These are phyloP conservation scores for Hylomyscus alleni DNA, from an alignment of 2,797 vertebrate species.

Conservation along the genomic window DNA sequence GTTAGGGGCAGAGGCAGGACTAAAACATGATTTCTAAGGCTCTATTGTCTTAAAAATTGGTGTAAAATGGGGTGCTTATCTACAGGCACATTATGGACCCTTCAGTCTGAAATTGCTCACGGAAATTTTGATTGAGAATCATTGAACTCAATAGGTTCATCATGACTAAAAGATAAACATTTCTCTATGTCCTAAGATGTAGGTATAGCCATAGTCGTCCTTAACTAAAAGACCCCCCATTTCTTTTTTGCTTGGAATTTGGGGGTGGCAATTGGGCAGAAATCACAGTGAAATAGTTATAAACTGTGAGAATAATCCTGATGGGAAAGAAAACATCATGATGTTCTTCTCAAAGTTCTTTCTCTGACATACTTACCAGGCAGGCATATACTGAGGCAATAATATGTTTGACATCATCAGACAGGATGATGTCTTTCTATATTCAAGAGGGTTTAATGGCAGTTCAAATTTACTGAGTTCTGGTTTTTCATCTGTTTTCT, in stretches of 20 bases:
- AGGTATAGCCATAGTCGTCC: constrained; percentile 28
- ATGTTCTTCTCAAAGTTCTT: not conserved
- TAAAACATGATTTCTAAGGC: constrained; percentile 52
- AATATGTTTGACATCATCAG: not conserved
- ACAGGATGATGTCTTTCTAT: not conserved
- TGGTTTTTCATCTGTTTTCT: not conserved
- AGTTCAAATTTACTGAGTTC: not conserved
- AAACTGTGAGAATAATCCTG: constrained; percentile 49
- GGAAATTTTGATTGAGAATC: constrained; percentile 65
- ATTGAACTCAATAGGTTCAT: constrained; percentile 25
- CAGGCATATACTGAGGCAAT: not conserved
- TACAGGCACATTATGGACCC: constrained; percentile 45
- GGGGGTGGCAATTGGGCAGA: not conserved
- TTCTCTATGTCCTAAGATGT: constrained; percentile 67
- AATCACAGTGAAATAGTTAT: constrained; percentile 50
- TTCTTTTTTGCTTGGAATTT: constrained; percentile 56
- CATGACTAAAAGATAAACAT: not conserved
- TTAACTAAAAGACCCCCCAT: constrained; percentile 2
- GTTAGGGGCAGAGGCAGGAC: constrained; percentile 23
- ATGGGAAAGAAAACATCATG: not conserved
- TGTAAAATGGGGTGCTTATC: constrained; percentile 3
- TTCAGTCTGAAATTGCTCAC: constrained; percentile 47
- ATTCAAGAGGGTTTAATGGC: not conserved
- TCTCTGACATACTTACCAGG: not conserved
- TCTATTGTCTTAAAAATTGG: constrained; percentile 22